Base-by-base conservation (phyloP, 2,113 vertebrate species). In the Chelonoidis abingdonii region DNA sequence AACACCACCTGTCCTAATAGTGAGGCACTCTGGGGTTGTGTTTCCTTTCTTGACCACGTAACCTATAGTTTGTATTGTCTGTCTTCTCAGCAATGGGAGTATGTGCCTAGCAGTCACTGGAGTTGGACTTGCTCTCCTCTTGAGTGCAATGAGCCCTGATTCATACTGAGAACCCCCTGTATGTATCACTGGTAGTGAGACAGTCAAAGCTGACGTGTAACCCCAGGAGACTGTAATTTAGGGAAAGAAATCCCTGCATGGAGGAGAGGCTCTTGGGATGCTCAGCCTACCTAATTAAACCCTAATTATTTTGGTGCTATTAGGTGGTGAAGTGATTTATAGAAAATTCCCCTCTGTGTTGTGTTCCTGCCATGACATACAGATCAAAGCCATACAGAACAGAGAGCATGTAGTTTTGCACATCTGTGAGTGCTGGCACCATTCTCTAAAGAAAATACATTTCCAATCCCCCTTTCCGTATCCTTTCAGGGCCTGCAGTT, bases 401-500 rank as follows among this genome's bases (percentile, higher is more conserved):
- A 5, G 2, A 53, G 57, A 4, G 35, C 31, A 6, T 87, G 62
- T 75, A 31, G 35, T 56, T 78, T 29, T 87, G 44, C 52, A 47
- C 81, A 62, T 31, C 5, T 16, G 49, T 0, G 53, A 8, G 84
- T 83, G 49, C 5, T 38, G 82, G 93, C 57, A 17, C 52, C 3
- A 41, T 87, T 69, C 10, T 29, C 69, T 11, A 31, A 41, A 53
- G 85, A 24, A 38, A 1, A 35, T 6, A 3, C 0, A 0, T n/a
- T 78, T 47, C 83, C 93, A 1, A 78, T 8, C 24, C 50, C 87
- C 54, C 78, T 96, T 81, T 96, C 19, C 62, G 31, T 87, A 49
- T 89, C 62, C 81, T 93, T 95, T 1, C 94, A 98, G 97, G 65
- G 76, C 25, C 21, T 38, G 56, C 29, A 12, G 3, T 7, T 94